phyloP scores from a whole-genome alignment of 1,140 invertebrate genomes.

The Calycopis cecrops region DNA sequence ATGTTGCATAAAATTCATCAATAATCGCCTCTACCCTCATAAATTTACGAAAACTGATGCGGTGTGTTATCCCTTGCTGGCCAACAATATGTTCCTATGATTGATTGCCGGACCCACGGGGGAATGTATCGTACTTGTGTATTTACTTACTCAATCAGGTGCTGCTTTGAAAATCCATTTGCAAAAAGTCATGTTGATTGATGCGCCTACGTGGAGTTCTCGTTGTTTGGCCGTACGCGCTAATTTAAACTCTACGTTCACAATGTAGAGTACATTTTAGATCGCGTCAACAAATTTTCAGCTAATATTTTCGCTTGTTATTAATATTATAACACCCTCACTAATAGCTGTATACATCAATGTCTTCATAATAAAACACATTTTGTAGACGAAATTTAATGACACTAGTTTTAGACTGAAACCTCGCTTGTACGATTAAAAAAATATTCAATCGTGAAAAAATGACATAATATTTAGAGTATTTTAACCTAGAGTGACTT shows the following conservation, averaged over 20 bases:
- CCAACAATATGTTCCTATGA: slow-evolving; percentile 63
- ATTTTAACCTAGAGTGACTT: too few species aligned
- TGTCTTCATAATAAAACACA: background rate
- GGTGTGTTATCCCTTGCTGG: slow-evolving; percentile 42
- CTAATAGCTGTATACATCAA: slow-evolving; percentile 8
- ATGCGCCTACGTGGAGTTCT: slow-evolving; percentile 19
- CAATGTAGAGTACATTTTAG: background rate
- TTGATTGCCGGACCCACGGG: slow-evolving; percentile 39
- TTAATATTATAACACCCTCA: background rate
- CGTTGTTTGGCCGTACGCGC: background rate
- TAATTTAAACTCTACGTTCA: background rate
- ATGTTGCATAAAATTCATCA: slow-evolving; percentile 55
- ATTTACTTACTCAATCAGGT: slow-evolving; percentile 42
- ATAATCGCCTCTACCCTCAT: slow-evolving; percentile 54
- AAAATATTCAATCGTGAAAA: too few species aligned
- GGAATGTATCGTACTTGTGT: slow-evolving; percentile 21
- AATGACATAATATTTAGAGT: too few species aligned
- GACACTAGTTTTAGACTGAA: too few species aligned
- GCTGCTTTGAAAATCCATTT: slow-evolving; percentile 30
- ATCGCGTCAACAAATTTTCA: background rate
- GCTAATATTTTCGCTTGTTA: background rate
- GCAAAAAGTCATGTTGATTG: slow-evolving; percentile 32
- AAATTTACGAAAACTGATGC: slow-evolving; percentile 52
- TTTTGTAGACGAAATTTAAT: background rate
- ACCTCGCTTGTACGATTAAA: too few species aligned